These are phyloP conservation scores for Nestor notabilis DNA, from an alignment of 2,113 vertebrate species.

Conservation along the genomic window DNA sequence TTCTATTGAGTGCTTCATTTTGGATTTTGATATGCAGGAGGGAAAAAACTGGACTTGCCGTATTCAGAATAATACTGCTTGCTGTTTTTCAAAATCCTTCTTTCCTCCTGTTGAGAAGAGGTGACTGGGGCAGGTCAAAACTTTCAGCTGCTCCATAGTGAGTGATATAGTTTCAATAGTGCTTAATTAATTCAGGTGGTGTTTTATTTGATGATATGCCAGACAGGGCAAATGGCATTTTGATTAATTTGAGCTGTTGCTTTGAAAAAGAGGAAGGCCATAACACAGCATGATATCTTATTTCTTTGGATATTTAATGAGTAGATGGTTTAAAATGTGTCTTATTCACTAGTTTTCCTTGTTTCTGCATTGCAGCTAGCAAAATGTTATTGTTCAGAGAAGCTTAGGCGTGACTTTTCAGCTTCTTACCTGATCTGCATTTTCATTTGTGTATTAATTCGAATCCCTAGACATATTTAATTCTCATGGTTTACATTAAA, in stretches of 20 bases:
- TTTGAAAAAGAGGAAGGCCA: background rate
- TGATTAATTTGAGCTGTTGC: background rate
- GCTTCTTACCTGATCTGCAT: background rate
- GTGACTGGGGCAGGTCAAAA: background rate
- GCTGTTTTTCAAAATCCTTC: background rate
- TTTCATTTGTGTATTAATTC: background rate
- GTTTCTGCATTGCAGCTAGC: background rate
- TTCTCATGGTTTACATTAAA: background rate
- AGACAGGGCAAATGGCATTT: background rate
- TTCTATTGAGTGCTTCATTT: background rate
- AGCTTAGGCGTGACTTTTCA: background rate
- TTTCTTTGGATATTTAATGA: background rate
- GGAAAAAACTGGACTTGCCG: background rate
- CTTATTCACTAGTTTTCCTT: background rate
- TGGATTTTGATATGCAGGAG: background rate
- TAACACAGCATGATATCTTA: background rate
- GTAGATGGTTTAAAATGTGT: background rate
- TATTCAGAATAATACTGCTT: background rate
- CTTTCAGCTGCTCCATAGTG: background rate
- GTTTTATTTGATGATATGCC: background rate
- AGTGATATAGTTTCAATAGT: rapidly evolving
- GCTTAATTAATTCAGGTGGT: background rate
- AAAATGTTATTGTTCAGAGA: background rate
- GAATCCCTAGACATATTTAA: background rate
- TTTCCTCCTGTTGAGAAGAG: background rate